Evolutionary conservation across 2,888 invertebrate genomes (phyloP).

Genomic region (Drosophila anceps): DNA sequence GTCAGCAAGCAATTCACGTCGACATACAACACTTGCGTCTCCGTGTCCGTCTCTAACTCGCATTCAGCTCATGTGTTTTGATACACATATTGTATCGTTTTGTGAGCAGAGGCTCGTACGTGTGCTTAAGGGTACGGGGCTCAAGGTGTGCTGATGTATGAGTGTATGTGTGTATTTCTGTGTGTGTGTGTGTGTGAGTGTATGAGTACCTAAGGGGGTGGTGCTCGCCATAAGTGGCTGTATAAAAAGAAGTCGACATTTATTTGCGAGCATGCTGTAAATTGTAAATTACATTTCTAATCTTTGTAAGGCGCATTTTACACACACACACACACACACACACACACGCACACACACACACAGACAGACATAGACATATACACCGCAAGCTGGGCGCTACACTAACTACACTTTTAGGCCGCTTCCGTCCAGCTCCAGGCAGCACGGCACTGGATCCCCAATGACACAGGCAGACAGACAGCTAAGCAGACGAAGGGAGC

Average conservation of each 20-base stretch:
- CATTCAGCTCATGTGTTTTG: constrained; percentile 72
- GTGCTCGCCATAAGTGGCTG: constrained; percentile 69
- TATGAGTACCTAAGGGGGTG: constrained; percentile 12
- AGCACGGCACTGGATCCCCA: constrained; percentile 49
- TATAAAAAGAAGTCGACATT: constrained; percentile 79
- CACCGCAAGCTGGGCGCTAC: constrained; percentile 21
- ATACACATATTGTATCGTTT: constrained; percentile 78
- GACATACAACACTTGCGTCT: constrained; percentile 13
- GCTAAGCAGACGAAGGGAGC: constrained; percentile 15
- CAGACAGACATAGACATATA: not conserved
- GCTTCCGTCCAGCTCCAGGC: constrained; percentile 39
- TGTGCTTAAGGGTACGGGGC: constrained; percentile 33
- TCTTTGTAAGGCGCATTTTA: constrained; percentile 61
- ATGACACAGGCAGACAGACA: constrained; percentile 50
- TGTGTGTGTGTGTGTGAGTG: constrained; percentile 16
- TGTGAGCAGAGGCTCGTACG: constrained; percentile 56
- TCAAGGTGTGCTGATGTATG: constrained; percentile 23
- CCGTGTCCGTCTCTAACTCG: constrained; percentile 34
- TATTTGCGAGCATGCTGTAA: constrained; percentile 81
- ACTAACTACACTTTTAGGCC: constrained; percentile 65
- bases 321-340: constrained; percentile 32
- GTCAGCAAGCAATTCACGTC: constrained; percentile 13
- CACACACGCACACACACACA: constrained; percentile 3
- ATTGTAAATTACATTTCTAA: constrained; percentile 81
- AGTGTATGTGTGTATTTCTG: constrained; percentile 1